Conservation (phyloP, 2,113 vertebrate species). For the Ctenomys sociabilis region DNA sequence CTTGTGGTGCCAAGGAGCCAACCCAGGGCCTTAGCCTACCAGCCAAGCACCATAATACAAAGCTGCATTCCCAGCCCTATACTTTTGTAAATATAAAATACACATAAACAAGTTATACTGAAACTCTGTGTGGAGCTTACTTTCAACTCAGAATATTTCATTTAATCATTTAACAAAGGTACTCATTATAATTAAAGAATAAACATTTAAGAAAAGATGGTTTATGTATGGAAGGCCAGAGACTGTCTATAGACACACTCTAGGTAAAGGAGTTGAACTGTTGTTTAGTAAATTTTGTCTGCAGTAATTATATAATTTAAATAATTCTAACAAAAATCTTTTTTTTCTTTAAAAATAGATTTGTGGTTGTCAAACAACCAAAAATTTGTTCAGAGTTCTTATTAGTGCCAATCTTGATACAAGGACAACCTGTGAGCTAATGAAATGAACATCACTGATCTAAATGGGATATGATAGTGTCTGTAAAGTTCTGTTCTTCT, state of each 20-base stretch:
- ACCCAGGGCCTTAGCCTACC: not conserved
- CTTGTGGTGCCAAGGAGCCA: not conserved
- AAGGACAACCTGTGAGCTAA: conserved; percentile 31
- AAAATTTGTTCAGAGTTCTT: conserved; percentile 23
- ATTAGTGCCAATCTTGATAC: conserved; percentile 26
- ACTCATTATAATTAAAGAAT: conserved; percentile 45
- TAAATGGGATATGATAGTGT: not conserved
- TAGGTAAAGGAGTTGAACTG: not conserved
- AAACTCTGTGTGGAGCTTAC: conserved; percentile 20
- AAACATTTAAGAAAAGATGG: not conserved
- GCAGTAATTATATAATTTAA: conserved; percentile 39
- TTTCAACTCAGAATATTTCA: conserved; percentile 42
- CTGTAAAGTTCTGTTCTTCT: not conserved
- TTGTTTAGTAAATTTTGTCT: conserved; percentile 61
- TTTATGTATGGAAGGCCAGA: conserved; percentile 51
- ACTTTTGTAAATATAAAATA: conserved; percentile 12
- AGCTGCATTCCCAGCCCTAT: not conserved
- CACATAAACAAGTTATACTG: conserved; percentile 5
- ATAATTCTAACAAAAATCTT: conserved; percentile 29
- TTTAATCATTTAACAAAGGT: conserved; percentile 17
- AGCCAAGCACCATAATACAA: not conserved
- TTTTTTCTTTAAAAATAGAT: not conserved
- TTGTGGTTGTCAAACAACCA: conserved; percentile 23
- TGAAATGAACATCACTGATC: not conserved
- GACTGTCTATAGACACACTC: not conserved